phyloP scores from a whole-genome alignment of 2,113 vertebrate species.

The human region DNA sequence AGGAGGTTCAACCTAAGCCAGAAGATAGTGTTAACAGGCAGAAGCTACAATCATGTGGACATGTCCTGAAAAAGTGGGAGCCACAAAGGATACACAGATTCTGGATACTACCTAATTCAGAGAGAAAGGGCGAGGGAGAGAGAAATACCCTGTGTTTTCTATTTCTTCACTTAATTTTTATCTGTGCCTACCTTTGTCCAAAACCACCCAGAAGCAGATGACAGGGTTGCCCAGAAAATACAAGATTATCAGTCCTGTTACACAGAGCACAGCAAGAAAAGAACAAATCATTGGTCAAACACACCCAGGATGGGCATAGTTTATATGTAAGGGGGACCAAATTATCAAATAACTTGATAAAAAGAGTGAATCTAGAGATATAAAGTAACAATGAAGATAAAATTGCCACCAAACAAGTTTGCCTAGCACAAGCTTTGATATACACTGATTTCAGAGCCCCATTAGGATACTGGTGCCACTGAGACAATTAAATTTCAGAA shows the following conservation, averaged over 20 bases:
- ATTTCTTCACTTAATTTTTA: background rate
- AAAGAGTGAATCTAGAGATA: background rate
- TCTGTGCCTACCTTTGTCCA: background rate
- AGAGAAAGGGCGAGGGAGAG: accelerated
- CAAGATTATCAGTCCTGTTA: accelerated
- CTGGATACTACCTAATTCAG: background rate
- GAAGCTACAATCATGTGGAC: background rate
- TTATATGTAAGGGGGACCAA: background rate
- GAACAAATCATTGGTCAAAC: background rate
- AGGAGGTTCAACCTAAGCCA: background rate
- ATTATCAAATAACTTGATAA: background rate
- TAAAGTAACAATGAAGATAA: background rate
- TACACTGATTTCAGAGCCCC: background rate
- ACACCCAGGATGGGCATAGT: background rate
- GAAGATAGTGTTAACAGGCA: background rate
- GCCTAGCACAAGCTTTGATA: background rate
- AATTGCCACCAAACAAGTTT: background rate
- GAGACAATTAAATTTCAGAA: background rate
- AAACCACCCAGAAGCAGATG: background rate
- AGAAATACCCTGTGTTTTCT: background rate
- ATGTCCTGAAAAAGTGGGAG: background rate
- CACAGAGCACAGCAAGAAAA: background rate
- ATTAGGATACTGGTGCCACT: background rate
- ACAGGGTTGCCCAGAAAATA: background rate
- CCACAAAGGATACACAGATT: background rate